phyloP scores from a whole-genome alignment of 2,888 invertebrate species.

The Ceramica pisi region DNA sequence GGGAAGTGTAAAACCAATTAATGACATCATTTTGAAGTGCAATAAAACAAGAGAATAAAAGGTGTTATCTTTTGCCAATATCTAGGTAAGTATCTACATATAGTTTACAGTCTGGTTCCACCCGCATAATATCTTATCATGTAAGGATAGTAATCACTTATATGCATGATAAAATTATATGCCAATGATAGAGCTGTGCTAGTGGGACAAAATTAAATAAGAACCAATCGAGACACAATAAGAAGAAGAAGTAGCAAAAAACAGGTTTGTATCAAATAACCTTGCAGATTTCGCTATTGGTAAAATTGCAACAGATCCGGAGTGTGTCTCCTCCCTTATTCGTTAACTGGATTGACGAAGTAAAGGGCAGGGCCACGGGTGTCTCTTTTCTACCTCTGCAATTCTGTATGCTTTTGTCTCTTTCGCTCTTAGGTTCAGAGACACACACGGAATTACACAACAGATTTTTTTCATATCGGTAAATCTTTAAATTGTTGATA shows the following conservation, averaged over 20 bases:
- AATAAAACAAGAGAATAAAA: neutral
- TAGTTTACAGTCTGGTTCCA: neutral
- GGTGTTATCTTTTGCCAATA: constrained; percentile 6
- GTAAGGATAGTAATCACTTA: neutral
- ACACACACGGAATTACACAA: constrained; percentile 49
- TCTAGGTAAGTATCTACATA: neutral
- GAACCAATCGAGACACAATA: too few relatives aligned
- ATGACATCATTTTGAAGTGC: constrained; percentile 13
- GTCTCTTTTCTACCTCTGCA: constrained; percentile 31
- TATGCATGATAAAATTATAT: neutral
- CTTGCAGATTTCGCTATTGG: constrained; percentile 15
- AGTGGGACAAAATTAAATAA: too few relatives aligned
- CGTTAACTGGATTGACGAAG: constrained; percentile 50
- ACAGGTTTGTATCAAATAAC: constrained; percentile 6
- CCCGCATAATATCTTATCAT: neutral
- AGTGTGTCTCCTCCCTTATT: constrained; percentile 60
- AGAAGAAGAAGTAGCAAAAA: neutral
- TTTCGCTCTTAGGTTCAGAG: constrained; percentile 32
- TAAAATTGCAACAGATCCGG: constrained; percentile 13
- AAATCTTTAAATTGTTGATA: constrained; percentile 14
- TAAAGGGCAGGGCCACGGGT: constrained; percentile 41
- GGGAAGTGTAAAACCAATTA: constrained; percentile 12
- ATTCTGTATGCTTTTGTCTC: constrained; percentile 38
- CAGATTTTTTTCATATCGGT: constrained; percentile 7
- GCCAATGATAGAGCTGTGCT: too few relatives aligned